Percentiles rank a stretch among this genome's conserved stretches.
Conservation (phyloP, 1,140 invertebrate genomes). For the Drosophila simulans region DNA sequence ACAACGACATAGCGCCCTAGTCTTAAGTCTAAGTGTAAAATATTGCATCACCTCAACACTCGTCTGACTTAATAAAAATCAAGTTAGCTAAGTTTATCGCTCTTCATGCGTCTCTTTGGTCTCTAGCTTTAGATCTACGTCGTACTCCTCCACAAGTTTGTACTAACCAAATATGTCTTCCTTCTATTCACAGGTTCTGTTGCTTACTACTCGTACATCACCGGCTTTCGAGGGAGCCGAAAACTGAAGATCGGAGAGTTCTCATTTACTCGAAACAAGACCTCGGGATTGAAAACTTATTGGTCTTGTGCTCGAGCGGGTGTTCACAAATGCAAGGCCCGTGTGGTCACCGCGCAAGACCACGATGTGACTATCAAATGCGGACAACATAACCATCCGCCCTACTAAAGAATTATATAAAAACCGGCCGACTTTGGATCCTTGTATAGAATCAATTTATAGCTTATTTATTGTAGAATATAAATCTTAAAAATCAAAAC, state of each 20-base stretch:
- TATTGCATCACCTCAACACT: constrained; percentile 7
- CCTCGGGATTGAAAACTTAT: constrained; percentile 75
- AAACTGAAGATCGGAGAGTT: constrained; percentile 83
- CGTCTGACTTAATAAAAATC: constrained; percentile 53
- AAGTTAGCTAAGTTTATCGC: constrained; percentile 38
- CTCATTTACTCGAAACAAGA: constrained; percentile 81
- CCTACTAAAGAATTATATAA: constrained; percentile 68
- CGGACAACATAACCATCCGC: constrained; percentile 81
- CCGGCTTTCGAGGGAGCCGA: constrained; percentile 82
- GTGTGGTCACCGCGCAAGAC: constrained; percentile 79
- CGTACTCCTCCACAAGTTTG: not conserved
- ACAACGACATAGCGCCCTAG: constrained; percentile 32
- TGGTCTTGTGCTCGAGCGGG: constrained; percentile 84
- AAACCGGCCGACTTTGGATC: constrained; percentile 3
- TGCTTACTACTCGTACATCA: constrained; percentile 77
- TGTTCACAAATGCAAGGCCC: constrained; percentile 82
- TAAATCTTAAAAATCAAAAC: constrained; percentile 25
- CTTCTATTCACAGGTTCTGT: constrained; percentile 47
- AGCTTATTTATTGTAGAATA: constrained; percentile 49
- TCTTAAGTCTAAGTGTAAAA: constrained; percentile 53
- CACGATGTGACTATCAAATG: constrained; percentile 82
- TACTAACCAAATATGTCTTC: constrained; percentile 44
- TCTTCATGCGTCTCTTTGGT: constrained; percentile 20
- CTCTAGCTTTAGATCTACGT: not conserved
- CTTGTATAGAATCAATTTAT: constrained; percentile 46